A percentile compares a stretch with the other conserved stretches of the same genome.
These are phyloP conservation scores for Ophonus ardosiacus DNA, from an alignment of 2,888 invertebrate genomes.

Conservation along the genomic window DNA sequence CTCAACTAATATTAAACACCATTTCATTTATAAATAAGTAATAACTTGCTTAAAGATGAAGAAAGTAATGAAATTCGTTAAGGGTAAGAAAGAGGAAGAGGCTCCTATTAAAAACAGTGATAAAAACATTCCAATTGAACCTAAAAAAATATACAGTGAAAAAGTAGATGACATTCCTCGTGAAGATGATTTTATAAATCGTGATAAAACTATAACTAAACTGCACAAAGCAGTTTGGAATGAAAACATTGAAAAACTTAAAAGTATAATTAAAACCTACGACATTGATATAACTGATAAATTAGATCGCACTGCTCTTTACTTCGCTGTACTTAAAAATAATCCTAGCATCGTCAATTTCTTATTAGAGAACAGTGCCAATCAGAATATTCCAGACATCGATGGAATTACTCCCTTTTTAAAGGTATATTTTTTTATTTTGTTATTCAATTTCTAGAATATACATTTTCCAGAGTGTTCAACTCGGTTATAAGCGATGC, in stretches of 20 bases:
- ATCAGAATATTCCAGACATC: slow-evolving; percentile 61
- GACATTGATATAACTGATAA: slow-evolving; percentile 62
- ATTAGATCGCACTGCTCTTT: slow-evolving; percentile 61
- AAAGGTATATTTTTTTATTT: slow-evolving; percentile 31
- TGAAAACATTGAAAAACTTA: slow-evolving; percentile 60
- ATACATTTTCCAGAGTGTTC: slow-evolving; percentile 55
- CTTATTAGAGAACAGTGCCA: slow-evolving; percentile 59
- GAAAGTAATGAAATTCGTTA: slow-evolving; percentile 62
- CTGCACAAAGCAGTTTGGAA: slow-evolving; percentile 62
- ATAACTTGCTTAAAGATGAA: slow-evolving; percentile 47
- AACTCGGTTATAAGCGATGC: slow-evolving; percentile 55
- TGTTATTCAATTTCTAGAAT: slow-evolving; percentile 1
- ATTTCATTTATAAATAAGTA: slow-evolving; percentile 30
- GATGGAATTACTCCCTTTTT: slow-evolving; percentile 61
- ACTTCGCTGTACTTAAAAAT: slow-evolving; percentile 60
- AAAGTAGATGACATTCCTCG: slow-evolving; percentile 38
- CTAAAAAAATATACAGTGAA: slow-evolving; percentile 52
- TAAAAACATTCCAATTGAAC: slow-evolving; percentile 52
- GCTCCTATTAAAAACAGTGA: slow-evolving; percentile 45
- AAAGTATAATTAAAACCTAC: slow-evolving; percentile 60
- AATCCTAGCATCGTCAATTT: slow-evolving; percentile 57
- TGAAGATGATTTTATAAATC: slow-evolving; percentile 58
- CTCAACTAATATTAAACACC: not conserved
- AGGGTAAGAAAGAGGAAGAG: slow-evolving; percentile 59
- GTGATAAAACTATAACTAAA: slow-evolving; percentile 60